Evolutionary conservation across 2,113 vertebrate species (phyloP).

Genomic region (Ochotona curzoniae): DNA sequence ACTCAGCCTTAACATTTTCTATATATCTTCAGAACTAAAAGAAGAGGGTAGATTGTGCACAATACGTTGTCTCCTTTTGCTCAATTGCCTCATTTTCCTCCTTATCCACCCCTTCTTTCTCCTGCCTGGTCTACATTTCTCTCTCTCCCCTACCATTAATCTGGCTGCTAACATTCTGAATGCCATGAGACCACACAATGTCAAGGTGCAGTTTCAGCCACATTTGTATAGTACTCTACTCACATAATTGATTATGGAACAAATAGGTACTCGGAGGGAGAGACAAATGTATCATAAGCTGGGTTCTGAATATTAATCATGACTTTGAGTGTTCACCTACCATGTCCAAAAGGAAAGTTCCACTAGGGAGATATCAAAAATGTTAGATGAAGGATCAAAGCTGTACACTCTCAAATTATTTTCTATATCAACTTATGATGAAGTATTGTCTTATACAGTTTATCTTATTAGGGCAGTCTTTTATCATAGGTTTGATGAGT

Average conservation of each 20-base stretch:
- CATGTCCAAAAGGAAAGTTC: not conserved
- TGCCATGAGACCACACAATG: not conserved
- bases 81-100: fast-evolving
- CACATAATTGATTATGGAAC: not conserved
- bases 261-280: not conserved
- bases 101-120: fast-evolving
- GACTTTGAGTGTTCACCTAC: not conserved
- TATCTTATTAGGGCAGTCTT: not conserved
- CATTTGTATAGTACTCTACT: not conserved
- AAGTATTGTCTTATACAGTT: not conserved
- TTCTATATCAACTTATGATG: not conserved
- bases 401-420: constrained; percentile 19
- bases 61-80: not conserved
- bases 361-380: not conserved
- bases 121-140: not conserved
- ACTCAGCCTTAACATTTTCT: not conserved
- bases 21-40: not conserved
- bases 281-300: not conserved
- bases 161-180: not conserved
- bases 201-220: not conserved
- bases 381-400: not conserved
- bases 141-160: not conserved
- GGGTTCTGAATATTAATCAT: not conserved
- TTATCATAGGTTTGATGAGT: not conserved
- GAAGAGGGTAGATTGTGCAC: not conserved